Conservation (phyloP, 2,113 vertebrate genomes). For the Engraulis encrasicolus region DNA sequence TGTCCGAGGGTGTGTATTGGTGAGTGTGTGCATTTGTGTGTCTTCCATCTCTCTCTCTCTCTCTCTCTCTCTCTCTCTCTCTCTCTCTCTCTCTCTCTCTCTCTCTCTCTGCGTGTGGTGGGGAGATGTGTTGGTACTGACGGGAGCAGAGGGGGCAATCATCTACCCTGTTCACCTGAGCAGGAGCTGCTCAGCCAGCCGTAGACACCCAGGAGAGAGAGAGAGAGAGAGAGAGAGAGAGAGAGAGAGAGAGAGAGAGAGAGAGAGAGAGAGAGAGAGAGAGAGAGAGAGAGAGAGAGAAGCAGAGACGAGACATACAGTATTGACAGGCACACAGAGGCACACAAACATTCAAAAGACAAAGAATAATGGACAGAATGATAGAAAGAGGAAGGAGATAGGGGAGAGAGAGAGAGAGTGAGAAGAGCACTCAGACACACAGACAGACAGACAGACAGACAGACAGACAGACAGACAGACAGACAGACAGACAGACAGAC, state of each 20-base stretch:
- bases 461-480: not conserved
- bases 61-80: no score
- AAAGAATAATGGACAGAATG: not conserved
- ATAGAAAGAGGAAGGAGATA: conserved; percentile 14
- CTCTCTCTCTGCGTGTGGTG: not conserved
- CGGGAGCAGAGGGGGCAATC: conserved; percentile 13
- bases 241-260: conserved; percentile 21
- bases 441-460: not conserved
- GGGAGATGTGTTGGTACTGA: conserved; percentile 1
- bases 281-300: not conserved
- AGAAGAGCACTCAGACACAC: no score
- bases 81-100: no score
- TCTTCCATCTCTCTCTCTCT: not conserved
- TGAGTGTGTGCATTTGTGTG: not conserved
- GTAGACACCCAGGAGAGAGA: not conserved
- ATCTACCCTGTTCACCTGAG: conserved; percentile 1
- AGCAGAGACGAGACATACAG: no score
- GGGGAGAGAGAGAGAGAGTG: conserved; percentile 19
- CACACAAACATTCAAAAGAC: no score
- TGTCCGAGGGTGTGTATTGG: not conserved
- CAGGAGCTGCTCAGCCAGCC: conserved; percentile 10
- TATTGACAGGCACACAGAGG: no score
- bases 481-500: not conserved
- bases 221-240: not conserved
- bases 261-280: conserved; percentile 9